A percentile compares a stretch with the other conserved stretches of the same genome.
Evolutionary conservation across 1,140 invertebrate species (phyloP).

Genomic region (Gonioctena quinquepunctata): DNA sequence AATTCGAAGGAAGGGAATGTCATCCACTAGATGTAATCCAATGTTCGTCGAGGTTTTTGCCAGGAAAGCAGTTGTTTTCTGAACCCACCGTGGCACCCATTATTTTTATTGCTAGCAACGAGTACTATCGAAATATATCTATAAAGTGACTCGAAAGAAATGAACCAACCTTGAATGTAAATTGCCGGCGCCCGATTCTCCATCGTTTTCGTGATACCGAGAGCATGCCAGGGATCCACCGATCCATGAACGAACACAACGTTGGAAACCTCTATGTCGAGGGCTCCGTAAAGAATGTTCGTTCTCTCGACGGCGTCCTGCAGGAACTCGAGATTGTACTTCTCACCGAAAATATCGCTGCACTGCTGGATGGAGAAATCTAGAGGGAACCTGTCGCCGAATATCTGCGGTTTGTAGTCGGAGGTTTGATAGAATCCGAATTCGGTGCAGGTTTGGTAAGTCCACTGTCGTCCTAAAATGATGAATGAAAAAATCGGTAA

Average conservation of each 20-base stretch:
- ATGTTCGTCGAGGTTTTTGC: no score
- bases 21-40: no score
- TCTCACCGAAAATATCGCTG: constrained; percentile 76
- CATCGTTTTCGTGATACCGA: constrained; percentile 69
- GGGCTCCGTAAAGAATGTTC: constrained; percentile 80
- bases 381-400: constrained; percentile 76
- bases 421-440: constrained; percentile 95
- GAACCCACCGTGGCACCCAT: no score
- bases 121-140: no score
- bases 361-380: constrained; percentile 85
- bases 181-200: constrained; percentile 68
- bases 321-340: constrained; percentile 64
- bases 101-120: no score
- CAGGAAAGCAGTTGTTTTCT: no score
- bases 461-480: constrained; percentile 78
- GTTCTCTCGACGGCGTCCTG: constrained; percentile 68
- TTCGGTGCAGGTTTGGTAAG: constrained; percentile 94
- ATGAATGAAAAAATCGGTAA: neutral
- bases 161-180: constrained; percentile 74
- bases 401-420: constrained; percentile 70
- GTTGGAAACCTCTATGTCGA: constrained; percentile 70
- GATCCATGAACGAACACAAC: constrained; percentile 89
- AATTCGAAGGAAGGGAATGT: no score
- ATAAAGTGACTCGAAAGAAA: no score
- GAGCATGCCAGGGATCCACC: constrained; percentile 91